phyloP scores from a whole-genome alignment of 2,797 vertebrate genomes.

The Monodelphis domestica region DNA sequence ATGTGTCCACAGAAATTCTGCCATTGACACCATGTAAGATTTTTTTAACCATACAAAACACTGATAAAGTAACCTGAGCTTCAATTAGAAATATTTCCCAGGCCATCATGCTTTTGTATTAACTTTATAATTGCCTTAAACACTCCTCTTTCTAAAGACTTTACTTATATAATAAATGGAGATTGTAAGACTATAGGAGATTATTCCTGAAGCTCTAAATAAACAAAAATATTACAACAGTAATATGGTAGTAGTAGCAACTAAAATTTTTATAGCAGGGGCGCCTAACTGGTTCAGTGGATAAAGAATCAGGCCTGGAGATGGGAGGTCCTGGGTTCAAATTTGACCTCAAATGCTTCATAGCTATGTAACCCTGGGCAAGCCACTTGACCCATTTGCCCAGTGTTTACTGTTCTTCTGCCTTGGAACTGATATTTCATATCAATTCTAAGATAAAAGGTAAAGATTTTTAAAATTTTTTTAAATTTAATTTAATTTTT shows the following conservation, averaged over 20 bases:
- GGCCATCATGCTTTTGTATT: not conserved
- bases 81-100: conserved; percentile 4
- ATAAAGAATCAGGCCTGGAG: too few species aligned
- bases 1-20: conserved; percentile 1
- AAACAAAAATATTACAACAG: not conserved
- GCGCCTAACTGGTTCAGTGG: too few species aligned
- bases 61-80: not conserved
- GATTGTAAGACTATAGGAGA: not conserved
- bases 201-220: not conserved
- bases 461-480: too few species aligned
- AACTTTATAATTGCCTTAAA: conserved; percentile 24
- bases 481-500: too few species aligned
- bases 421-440: too few species aligned
- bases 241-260: not conserved
- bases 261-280: too few species aligned
- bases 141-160: not conserved
- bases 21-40: not conserved
- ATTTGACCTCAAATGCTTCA: too few species aligned
- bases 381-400: too few species aligned
- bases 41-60: not conserved
- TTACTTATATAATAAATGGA: not conserved
- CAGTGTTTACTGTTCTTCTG: too few species aligned
- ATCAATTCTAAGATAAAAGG: too few species aligned
- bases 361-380: too few species aligned
- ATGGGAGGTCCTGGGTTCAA: too few species aligned